Base-by-base conservation (phyloP, 2,113 vertebrate genomes). In the Aegotheles bennettii region DNA sequence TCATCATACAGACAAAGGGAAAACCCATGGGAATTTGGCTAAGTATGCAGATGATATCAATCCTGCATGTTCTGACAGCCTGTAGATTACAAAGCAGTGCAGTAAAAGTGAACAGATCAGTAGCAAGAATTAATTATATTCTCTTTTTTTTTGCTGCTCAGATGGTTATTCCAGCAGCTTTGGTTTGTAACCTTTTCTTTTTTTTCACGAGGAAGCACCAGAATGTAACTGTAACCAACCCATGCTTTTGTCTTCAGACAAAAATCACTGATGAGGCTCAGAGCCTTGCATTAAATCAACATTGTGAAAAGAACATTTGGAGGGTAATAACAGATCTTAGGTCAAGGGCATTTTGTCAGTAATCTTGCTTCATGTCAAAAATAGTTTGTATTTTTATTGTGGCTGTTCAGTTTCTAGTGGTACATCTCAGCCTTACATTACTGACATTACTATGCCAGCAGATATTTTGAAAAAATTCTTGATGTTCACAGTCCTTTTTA, bases 381-480 rank as follows among this genome's bases (percentile, higher is more conserved):
- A 18, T 31, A 70, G 16, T 43, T 71, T 68, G 13, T 18, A 26
- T 36, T 68, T 83, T 73, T 83, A 23, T 38, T 25, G 11, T 51
- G 17, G 9, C 5, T 75, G 11, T 53, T 78, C 43, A 76, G 3
- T 50, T 63, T 61, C 10, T 3, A 43, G 65, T 10, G 19, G 19
- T 53, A 20, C 45, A 13, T 57, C 65, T 63, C 31, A 28, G 14
- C 16, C 16, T 43, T 53, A 16, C 10, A 4, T 33, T 16, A 33
- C 24, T 43, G 50, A 24, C 6, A 57, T 40, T 9, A 31, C 16
- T 63, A 16, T 0, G 0, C 35, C 36, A 87, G 10, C 5, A 51
- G 26, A 40, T 43, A n/a, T 12, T 75, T 51, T 9, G 12, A 61
- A 64, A 87, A 57, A 45, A 16, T 21, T 79, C 10, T 54, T 71